Evolutionary conservation across 2,113 vertebrate species (phyloP).

Genomic region (Prochilodus magdalenae): DNA sequence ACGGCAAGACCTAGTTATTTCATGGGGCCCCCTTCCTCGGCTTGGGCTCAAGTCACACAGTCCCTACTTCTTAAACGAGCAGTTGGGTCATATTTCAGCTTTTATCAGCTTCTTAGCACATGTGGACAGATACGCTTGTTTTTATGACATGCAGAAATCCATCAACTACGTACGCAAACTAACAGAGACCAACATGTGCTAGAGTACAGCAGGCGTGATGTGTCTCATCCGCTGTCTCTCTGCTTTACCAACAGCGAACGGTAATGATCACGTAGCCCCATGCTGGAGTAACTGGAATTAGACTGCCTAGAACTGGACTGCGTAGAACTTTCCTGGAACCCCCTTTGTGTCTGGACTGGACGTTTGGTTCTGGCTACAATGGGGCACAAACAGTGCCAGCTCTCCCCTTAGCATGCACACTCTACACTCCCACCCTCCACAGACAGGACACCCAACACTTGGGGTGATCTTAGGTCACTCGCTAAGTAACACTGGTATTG

Average conservation of each 20-base stretch:
- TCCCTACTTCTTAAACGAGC: neutral
- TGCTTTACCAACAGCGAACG: neutral
- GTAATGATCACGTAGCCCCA: neutral
- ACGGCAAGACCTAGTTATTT: conserved; percentile 10
- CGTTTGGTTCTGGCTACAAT: neutral
- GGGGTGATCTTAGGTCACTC: neutral
- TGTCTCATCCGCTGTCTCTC: neutral
- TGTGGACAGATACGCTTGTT: neutral
- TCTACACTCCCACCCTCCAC: neutral
- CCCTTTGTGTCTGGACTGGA: neutral
- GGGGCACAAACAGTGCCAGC: neutral
- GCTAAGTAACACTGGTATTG: neutral
- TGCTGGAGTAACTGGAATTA: neutral
- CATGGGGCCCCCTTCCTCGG: neutral
- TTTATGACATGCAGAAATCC: neutral
- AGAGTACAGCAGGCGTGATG: conserved; percentile 3
- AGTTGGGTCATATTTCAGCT: neutral
- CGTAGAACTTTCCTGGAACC: conserved; percentile 24
- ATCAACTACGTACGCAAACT: neutral
- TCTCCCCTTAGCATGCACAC: neutral
- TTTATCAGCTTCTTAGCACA: neutral
- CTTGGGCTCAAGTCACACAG: neutral
- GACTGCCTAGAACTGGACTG: neutral
- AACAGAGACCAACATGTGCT: neutral
- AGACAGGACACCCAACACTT: neutral